Conservation (phyloP, 2,113 vertebrate species). For the Ardeotis arabs region DNA sequence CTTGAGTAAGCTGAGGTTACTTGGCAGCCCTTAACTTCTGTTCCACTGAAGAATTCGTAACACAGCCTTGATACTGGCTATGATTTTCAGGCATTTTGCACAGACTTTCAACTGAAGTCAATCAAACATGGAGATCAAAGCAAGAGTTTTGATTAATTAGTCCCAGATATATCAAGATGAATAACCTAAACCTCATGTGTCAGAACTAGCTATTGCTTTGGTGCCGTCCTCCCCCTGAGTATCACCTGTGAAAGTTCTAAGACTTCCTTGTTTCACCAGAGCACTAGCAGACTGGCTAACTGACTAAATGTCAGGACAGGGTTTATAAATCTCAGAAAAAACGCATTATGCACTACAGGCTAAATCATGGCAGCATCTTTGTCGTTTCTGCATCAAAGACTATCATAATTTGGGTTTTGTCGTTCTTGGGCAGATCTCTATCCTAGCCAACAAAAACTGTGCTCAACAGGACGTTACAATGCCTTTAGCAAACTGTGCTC, state of each 20-base stretch:
- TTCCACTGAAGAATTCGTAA: not conserved
- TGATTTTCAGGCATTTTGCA: not conserved
- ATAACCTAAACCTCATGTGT: not conserved
- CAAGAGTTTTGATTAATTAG: slow-evolving; percentile 21
- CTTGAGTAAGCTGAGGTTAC: not conserved
- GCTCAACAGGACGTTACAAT: not conserved
- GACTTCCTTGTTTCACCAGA: not conserved
- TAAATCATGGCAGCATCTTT: not conserved
- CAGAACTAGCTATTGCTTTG: not conserved
- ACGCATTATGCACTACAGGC: not conserved
- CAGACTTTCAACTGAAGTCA: not conserved
- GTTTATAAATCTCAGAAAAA: not conserved
- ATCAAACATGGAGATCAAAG: not conserved
- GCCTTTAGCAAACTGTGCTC: not conserved
- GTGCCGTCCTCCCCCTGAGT: not conserved
- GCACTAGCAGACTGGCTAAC: not conserved
- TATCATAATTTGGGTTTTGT: not conserved
- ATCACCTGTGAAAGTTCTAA: not conserved
- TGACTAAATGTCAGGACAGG: not conserved
- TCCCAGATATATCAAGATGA: not conserved
- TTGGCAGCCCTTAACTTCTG: not conserved
- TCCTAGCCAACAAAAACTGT: not conserved
- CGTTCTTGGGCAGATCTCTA: not conserved
- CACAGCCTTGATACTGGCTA: not conserved
- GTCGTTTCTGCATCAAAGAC: not conserved